A percentile compares a stretch with the other conserved stretches of the same genome.
Conservation (phyloP, 2,888 invertebrate genomes). For the Drosophila vallismaia region DNA sequence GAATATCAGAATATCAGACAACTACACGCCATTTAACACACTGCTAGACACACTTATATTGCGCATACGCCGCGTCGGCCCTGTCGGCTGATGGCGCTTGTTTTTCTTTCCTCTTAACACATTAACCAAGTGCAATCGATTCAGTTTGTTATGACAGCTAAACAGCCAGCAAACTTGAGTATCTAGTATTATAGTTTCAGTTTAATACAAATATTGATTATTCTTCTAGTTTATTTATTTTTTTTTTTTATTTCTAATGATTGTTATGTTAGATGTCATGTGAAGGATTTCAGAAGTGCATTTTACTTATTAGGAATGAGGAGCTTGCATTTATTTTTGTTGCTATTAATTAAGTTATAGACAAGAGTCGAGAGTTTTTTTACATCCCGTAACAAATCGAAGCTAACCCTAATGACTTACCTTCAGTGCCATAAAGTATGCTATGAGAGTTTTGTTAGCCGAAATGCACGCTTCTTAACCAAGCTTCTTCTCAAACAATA, state of each 20-base stretch:
- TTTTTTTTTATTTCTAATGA: conserved; percentile 1
- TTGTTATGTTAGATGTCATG: conserved; percentile 27
- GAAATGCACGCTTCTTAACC: conserved; percentile 37
- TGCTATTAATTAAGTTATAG: conserved; percentile 12
- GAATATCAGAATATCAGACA: conserved; percentile 15
- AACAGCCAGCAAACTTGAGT: conserved; percentile 21
- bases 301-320: conserved; percentile 24
- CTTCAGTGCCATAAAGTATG: conserved; percentile 56
- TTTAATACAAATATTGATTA: conserved; percentile 2
- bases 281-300: conserved; percentile 20
- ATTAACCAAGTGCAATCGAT: conserved; percentile 47
- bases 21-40: conserved; percentile 34
- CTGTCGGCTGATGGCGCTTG: conserved; percentile 21
- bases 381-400: conserved; percentile 7
- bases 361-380: conserved; percentile 9
- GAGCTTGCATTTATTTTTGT: conserved; percentile 32
- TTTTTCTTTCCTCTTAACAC: conserved; percentile 34
- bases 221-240: not conserved
- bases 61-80: conserved; percentile 47
- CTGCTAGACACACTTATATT: conserved; percentile 18
- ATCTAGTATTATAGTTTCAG: conserved; percentile 28
- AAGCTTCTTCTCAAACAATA: conserved; percentile 8
- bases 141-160: conserved; percentile 22
- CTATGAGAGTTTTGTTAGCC: conserved; percentile 8
- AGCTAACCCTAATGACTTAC: conserved; percentile 28